phyloP scores from a whole-genome alignment of 1,140 invertebrate species.

The Ceratina calcarata region DNA sequence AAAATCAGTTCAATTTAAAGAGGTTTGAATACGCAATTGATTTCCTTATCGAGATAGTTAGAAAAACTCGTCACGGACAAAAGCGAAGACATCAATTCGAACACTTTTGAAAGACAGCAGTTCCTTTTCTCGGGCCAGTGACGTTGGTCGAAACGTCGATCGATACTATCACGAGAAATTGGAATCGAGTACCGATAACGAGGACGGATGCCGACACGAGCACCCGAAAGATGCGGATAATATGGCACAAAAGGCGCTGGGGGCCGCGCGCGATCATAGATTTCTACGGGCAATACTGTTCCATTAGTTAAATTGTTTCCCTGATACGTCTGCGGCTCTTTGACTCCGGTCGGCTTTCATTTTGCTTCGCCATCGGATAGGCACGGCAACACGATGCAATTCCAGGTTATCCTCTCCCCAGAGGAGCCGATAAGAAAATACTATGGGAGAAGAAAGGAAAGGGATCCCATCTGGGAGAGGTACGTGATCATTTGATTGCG shows the following conservation, averaged over 20 bases:
- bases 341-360: constrained; percentile 38
- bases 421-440: constrained; percentile 43
- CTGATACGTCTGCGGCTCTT: constrained; percentile 62
- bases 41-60: too few species aligned
- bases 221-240: constrained; percentile 37
- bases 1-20: too few species aligned
- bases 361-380: constrained; percentile 39
- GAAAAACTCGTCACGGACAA: neutral
- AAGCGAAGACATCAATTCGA: neutral
- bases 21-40: too few species aligned
- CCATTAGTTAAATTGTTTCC: constrained; percentile 79
- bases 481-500: constrained; percentile 48
- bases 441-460: constrained; percentile 36
- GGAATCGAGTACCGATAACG: constrained; percentile 45
- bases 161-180: constrained; percentile 37
- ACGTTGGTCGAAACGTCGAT: constrained; percentile 29
- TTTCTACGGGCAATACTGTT: constrained; percentile 70
- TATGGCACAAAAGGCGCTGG: neutral
- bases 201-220: constrained; percentile 1
- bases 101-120: neutral
- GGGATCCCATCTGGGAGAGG: constrained; percentile 5
- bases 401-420: constrained; percentile 38
- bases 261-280: constrained; percentile 40
- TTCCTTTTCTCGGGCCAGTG: neutral
- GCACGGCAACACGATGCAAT: constrained; percentile 44